phyloP scores from a whole-genome alignment of 2,888 invertebrate genomes.

The Drosophila eohydei region DNA sequence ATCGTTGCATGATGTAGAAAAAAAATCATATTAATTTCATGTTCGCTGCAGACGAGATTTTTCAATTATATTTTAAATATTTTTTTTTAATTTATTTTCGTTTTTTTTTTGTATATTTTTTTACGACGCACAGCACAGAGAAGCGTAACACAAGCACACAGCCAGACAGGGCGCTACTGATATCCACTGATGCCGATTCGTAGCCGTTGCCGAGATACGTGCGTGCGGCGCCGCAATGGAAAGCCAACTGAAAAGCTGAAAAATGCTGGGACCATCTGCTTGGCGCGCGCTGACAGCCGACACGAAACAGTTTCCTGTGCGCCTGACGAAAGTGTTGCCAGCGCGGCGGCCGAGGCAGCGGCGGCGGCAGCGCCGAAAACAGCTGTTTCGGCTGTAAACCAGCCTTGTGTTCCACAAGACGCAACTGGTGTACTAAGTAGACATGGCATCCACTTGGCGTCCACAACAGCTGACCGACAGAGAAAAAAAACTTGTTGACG shows the following conservation, averaged over 20 bases:
- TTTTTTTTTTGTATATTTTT: conserved; percentile 1
- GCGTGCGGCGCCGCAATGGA: conserved; percentile 73
- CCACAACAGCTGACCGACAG: conserved; percentile 67
- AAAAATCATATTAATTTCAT: conserved; percentile 28
- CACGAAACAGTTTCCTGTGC: conserved; percentile 31
- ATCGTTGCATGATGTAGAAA: conserved; percentile 22
- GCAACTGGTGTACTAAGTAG: conserved; percentile 63
- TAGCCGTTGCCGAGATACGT: conserved; percentile 64
- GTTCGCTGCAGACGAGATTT: conserved; percentile 33
- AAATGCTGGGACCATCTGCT: conserved; percentile 40
- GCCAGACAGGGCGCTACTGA: conserved; percentile 12
- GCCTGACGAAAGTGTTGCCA: conserved; percentile 37
- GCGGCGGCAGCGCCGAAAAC: conserved; percentile 42
- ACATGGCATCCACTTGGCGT: conserved; percentile 46
- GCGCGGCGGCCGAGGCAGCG: conserved; percentile 24
- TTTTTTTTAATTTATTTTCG: neutral
- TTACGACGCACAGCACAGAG: neutral
- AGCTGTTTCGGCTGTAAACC: conserved; percentile 59
- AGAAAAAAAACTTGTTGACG: conserved; percentile 62
- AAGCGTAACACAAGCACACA: conserved; percentile 10
- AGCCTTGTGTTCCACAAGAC: conserved; percentile 53
- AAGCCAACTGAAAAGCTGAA: conserved; percentile 70
- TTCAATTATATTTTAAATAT: conserved; percentile 18
- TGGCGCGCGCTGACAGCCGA: conserved; percentile 27
- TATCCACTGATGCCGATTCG: conserved; percentile 28